Conservation (phyloP, 2,113 vertebrate species). For the Percina caprodes region DNA sequence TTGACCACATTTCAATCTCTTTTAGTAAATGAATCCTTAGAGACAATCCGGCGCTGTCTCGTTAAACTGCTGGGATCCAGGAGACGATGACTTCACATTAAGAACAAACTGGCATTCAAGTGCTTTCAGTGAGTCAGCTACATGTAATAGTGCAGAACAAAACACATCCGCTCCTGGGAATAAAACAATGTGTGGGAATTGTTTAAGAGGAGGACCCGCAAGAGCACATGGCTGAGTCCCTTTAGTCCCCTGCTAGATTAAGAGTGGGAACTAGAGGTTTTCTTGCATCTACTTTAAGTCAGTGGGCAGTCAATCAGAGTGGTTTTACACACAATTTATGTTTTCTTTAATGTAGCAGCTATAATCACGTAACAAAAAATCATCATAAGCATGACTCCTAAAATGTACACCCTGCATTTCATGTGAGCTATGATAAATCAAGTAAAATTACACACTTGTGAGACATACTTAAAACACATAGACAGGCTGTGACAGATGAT, state of each 20-base stretch:
- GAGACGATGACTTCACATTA: constrained; percentile 53
- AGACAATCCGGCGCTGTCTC: constrained; percentile 71
- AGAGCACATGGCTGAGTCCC: constrained; percentile 54
- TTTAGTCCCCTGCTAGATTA: constrained; percentile 33
- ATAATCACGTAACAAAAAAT: constrained; percentile 4
- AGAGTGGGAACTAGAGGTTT: constrained; percentile 41
- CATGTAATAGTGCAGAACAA: constrained; percentile 53
- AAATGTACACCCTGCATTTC: constrained; percentile 13
- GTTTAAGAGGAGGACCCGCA: constrained; percentile 65
- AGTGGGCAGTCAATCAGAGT: constrained; percentile 25
- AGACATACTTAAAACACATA: constrained; percentile 70
- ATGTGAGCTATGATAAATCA: constrained; percentile 71
- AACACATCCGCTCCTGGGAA: constrained; percentile 68
- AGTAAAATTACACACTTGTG: constrained; percentile 65
- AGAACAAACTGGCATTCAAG: constrained; percentile 32
- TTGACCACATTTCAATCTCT: constrained; percentile 82
- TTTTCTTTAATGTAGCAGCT: constrained; percentile 2
- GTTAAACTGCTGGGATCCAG: constrained; percentile 68
- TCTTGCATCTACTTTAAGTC: constrained; percentile 46
- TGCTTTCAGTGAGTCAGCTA: constrained; percentile 58
- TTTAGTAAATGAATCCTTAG: constrained; percentile 74
- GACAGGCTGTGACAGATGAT: constrained; percentile 59
- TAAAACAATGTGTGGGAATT: constrained; percentile 62
- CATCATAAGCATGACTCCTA: constrained; percentile 18
- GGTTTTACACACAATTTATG: constrained; percentile 17